A percentile compares a stretch with the other conserved stretches of the same genome.
Evolutionary conservation across 2,797 vertebrate genomes (phyloP).

Genomic region (Ibycter americanus): DNA sequence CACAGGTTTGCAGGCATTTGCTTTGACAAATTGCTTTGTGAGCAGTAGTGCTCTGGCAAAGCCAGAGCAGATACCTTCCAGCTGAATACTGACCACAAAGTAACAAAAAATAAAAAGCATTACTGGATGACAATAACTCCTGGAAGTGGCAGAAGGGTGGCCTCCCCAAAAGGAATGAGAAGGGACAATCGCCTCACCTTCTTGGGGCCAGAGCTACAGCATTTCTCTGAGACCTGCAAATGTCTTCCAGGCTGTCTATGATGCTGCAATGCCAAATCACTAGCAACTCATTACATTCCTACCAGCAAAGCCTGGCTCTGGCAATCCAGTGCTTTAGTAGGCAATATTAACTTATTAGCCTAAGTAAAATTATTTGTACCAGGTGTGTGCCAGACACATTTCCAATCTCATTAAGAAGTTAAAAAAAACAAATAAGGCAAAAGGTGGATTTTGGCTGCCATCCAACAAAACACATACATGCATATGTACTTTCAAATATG

Average conservation of each 20-base stretch:
- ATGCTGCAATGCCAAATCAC: neutral
- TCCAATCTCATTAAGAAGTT: neutral
- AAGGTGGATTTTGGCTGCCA: neutral
- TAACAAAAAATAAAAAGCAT: neutral
- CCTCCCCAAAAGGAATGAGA: neutral
- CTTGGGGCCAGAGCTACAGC: neutral
- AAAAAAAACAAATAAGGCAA: neutral
- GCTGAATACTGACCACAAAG: neutral
- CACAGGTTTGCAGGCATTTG: neutral
- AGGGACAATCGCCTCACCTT: neutral
- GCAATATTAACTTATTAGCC: neutral
- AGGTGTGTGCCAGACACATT: neutral
- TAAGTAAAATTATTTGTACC: neutral
- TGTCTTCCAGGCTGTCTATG: conserved; percentile 7
- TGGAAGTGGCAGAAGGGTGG: neutral
- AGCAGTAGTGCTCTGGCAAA: neutral
- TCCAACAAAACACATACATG: neutral
- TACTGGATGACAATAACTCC: neutral
- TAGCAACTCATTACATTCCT: neutral
- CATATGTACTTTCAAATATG: neutral
- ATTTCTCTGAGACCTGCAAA: neutral
- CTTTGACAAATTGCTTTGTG: neutral
- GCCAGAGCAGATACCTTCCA: neutral
- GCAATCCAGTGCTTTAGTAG: neutral
- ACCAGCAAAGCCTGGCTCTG: neutral